Conservation (phyloP, 2,113 vertebrate genomes). For the Albula glossodonta region DNA sequence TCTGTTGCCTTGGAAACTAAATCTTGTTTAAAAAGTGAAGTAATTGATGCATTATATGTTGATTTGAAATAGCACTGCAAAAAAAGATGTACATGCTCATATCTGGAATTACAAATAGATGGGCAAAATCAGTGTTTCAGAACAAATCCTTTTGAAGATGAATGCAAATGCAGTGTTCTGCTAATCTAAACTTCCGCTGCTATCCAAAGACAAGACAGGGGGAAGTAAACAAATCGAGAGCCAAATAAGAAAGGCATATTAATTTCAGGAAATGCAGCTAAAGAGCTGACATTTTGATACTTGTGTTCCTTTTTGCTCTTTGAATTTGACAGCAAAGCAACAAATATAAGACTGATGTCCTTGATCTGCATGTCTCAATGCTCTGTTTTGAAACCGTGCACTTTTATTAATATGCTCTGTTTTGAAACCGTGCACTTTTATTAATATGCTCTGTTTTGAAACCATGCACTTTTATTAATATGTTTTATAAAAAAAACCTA, state of each 20-base stretch:
- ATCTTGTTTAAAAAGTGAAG: constrained; percentile 16
- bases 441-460: too few species aligned
- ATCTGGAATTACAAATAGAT: constrained; percentile 22
- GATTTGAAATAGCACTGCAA: constrained; percentile 22
- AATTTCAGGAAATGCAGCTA: constrained; percentile 4
- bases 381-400: not conserved
- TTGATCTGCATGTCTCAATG: not conserved
- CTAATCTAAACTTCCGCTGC: not conserved
- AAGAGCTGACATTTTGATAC: not conserved
- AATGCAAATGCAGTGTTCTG: constrained; percentile 1
- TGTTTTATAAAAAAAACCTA: not conserved
- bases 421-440: too few species aligned
- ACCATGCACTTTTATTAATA: too few species aligned
- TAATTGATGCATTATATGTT: constrained; percentile 32
- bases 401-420: not conserved
- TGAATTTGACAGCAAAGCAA: not conserved
- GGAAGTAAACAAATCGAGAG: not conserved
- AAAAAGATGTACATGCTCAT: constrained; percentile 12
- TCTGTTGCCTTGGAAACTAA: constrained; percentile 32
- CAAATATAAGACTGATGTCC: not conserved
- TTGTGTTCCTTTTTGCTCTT: constrained; percentile 7
- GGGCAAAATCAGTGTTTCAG: constrained; percentile 15
- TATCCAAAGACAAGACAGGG: not conserved
- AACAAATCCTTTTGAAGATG: constrained; percentile 14
- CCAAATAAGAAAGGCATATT: not conserved